phyloP scores from a whole-genome alignment of 2,797 vertebrate species.

The Cyclura pinguis region DNA sequence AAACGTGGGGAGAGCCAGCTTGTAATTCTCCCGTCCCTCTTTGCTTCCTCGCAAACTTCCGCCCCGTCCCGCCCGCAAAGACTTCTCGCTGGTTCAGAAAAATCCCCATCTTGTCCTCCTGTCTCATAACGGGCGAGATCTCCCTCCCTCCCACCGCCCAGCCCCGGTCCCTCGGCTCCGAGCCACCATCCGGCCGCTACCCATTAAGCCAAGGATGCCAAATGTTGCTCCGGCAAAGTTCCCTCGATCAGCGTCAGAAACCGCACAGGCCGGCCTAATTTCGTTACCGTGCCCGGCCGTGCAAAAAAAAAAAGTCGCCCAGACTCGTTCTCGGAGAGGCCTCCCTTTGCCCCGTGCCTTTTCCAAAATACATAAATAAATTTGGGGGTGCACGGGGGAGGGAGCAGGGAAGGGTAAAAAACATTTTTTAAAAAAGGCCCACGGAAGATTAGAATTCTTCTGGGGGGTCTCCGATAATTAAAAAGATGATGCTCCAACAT shows the following conservation, averaged over 20 bases:
- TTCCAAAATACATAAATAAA: conserved; percentile 4
- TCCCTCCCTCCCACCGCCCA: too few relatives aligned
- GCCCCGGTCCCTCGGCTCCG: rapidly evolving
- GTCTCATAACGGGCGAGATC: too few relatives aligned
- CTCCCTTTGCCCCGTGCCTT: conserved; percentile 29
- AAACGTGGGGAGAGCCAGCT: too few relatives aligned
- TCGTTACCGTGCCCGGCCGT: conserved; percentile 68
- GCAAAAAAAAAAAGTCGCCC: neutral
- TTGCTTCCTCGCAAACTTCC: too few relatives aligned
- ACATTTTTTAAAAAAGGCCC: conserved; percentile 25
- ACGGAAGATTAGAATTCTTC: conserved; percentile 83
- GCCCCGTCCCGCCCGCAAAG: too few relatives aligned
- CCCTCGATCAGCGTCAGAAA: conserved; percentile 66
- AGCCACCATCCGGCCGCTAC: rapidly evolving
- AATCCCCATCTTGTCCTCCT: too few relatives aligned
- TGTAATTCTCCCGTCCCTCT: too few relatives aligned
- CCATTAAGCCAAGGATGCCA: conserved; percentile 71
- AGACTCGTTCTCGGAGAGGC: conserved; percentile 39
- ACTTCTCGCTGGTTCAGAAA: too few relatives aligned
- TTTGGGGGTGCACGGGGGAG: too few relatives aligned
- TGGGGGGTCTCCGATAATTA: conserved; percentile 85
- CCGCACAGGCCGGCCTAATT: conserved; percentile 69
- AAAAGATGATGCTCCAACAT: conserved; percentile 87
- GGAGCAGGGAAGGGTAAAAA: too few relatives aligned
- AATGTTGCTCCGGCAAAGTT: conserved; percentile 68